phyloP scores from a whole-genome alignment of 1,140 invertebrate genomes.

The Portunus trituberculatus region DNA sequence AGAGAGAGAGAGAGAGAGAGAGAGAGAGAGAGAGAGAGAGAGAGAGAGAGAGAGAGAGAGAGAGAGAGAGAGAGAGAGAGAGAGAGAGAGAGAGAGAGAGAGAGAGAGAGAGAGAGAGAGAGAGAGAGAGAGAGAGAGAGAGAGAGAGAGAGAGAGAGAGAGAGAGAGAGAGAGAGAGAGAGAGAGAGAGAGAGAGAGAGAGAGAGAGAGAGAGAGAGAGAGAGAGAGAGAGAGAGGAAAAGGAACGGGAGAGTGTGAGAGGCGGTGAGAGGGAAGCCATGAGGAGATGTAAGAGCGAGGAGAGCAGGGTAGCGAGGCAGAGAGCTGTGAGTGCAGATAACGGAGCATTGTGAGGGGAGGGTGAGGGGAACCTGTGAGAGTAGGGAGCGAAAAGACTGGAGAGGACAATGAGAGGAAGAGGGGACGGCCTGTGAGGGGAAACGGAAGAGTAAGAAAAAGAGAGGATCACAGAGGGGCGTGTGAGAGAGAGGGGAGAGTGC shows the following conservation, averaged over 20 bases:
- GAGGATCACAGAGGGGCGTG: neutral
- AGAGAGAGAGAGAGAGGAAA: too few species aligned
- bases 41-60: neutral
- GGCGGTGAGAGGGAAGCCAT: neutral
- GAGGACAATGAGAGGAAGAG: neutral
- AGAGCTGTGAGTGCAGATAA: slow-evolving; percentile 10
- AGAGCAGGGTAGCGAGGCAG: neutral
- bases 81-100: neutral
- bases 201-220: neutral
- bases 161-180: neutral
- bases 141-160: neutral
- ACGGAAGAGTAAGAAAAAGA: neutral
- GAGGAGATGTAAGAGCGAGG: neutral
- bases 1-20: neutral
- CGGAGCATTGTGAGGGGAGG: neutral
- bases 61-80: too few species aligned
- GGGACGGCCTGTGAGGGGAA: neutral
- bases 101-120: neutral
- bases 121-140: too few species aligned
- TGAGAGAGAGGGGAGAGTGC: neutral
- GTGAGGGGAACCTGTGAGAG: neutral
- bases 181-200: neutral
- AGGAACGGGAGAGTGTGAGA: neutral
- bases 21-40: neutral
- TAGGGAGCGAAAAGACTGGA: neutral